phyloP scores from a whole-genome alignment of 1,140 invertebrate genomes.

The Macrobrachium rosenbergii region DNA sequence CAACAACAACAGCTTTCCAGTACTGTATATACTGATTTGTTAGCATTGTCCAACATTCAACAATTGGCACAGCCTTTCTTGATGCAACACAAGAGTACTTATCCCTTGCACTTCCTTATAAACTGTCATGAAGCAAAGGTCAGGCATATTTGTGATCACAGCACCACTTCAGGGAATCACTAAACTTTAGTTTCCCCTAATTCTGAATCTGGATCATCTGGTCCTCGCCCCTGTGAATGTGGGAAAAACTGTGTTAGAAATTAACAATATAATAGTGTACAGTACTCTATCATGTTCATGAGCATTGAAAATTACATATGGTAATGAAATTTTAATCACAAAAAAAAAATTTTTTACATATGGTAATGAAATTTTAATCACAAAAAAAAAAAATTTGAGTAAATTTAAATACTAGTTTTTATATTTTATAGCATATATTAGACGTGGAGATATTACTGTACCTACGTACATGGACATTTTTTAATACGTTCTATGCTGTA shows the following conservation, averaged over 20 bases:
- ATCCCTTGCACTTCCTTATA: not conserved
- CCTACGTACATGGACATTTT: not conserved
- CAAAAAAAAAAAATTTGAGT: not conserved
- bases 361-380: not conserved
- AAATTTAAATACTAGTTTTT: not conserved
- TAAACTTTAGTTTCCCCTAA: constrained; percentile 47
- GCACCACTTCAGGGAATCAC: not conserved
- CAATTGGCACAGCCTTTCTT: no score
- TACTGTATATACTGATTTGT: no score
- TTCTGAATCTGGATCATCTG: constrained; percentile 29
- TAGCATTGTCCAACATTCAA: no score
- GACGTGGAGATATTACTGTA: not conserved
- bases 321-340: not conserved
- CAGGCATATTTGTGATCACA: not conserved
- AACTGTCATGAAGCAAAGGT: not conserved
- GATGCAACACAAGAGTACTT: no score
- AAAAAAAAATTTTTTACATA: not conserved
- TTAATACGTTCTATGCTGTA: not conserved
- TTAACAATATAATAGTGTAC: no score
- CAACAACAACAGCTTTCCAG: no score
- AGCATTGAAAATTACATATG: not conserved
- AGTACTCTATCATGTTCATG: not conserved
- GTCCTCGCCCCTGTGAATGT: constrained; percentile 25
- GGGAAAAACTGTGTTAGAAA: not conserved
- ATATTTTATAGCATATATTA: not conserved